Conservation (phyloP, 2,888 invertebrate species). For the Fragum fragum region DNA sequence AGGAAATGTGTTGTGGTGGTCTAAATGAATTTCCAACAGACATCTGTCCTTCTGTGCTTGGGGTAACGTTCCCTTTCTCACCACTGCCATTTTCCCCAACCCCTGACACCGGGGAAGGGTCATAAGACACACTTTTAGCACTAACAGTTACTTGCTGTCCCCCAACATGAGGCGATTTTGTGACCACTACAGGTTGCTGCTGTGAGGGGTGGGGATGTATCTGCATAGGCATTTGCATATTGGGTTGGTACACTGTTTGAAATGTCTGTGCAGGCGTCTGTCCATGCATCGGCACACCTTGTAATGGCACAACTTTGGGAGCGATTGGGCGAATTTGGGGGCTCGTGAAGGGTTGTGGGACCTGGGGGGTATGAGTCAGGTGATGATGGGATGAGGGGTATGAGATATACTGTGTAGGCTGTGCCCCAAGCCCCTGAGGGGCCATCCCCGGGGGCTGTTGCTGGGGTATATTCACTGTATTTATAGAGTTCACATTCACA, state of each 20-base stretch:
- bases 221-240: slow-evolving; percentile 83
- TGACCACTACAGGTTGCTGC: slow-evolving; percentile 31
- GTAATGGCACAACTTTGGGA: slow-evolving; percentile 73
- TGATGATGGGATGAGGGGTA: slow-evolving; percentile 69
- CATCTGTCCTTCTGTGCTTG: slow-evolving; percentile 43
- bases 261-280: slow-evolving; percentile 69
- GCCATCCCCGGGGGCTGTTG: slow-evolving; percentile 34
- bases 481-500: slow-evolving; percentile 52
- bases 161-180: slow-evolving; percentile 37
- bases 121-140: slow-evolving; percentile 70
- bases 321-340: slow-evolving; percentile 63
- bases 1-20: slow-evolving; percentile 28
- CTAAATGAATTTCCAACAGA: slow-evolving; percentile 23
- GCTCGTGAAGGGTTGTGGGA: slow-evolving; percentile 61
- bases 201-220: slow-evolving; percentile 70
- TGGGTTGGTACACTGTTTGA: slow-evolving; percentile 75
- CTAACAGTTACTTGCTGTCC: slow-evolving; percentile 68
- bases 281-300: slow-evolving; percentile 65
- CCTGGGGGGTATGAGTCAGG: slow-evolving; percentile 54
- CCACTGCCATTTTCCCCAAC: slow-evolving; percentile 62
- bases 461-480: slow-evolving; percentile 51
- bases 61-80: slow-evolving; percentile 58
- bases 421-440: slow-evolving; percentile 28
- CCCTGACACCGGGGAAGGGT: slow-evolving; percentile 50
- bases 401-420: slow-evolving; percentile 68